phyloP scores from a whole-genome alignment of 1,140 invertebrate genomes.

The Neodiprion virginianus region DNA sequence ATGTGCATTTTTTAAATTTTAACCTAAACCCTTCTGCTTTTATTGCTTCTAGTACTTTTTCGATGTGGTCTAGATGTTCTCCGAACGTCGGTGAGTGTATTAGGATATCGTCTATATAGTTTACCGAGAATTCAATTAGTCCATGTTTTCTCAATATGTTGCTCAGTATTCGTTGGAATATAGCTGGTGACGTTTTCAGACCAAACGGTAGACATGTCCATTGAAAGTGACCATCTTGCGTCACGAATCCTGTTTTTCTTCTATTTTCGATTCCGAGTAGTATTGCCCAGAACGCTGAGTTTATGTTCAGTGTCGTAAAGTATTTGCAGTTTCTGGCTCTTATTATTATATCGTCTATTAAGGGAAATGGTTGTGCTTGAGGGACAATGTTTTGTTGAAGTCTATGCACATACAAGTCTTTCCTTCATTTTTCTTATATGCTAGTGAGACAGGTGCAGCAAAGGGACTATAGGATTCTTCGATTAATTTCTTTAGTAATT shows the following conservation, averaged over 20 bases:
- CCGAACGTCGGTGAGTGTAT: constrained; percentile 31
- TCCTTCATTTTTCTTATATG: no score
- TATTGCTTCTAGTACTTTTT: constrained; percentile 32
- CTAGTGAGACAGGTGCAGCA: constrained; percentile 33
- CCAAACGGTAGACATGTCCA: constrained; percentile 35
- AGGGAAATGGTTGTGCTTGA: constrained; percentile 46
- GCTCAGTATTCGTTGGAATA: constrained; percentile 35
- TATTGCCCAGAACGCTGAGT: constrained; percentile 51
- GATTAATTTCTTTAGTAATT: constrained; percentile 46
- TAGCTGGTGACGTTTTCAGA: constrained; percentile 33
- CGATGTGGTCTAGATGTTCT: constrained; percentile 26
- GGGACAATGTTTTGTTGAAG: constrained; percentile 45
- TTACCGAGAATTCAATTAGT: constrained; percentile 25
- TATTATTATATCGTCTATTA: constrained; percentile 41
- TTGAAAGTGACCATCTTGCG: constrained; percentile 32
- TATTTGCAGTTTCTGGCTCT: constrained; percentile 43
- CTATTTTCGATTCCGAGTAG: constrained; percentile 31
- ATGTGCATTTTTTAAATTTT: constrained; percentile 22
- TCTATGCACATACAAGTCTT: constrained; percentile 45
- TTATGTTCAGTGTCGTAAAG: constrained; percentile 45
- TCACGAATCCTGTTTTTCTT: constrained; percentile 31
- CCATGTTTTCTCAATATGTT: constrained; percentile 29
- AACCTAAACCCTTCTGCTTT: constrained; percentile 14
- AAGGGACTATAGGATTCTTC: constrained; percentile 51
- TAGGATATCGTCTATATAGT: constrained; percentile 27